Evolutionary conservation across 1,140 invertebrate genomes (phyloP).

Genomic region (Andrena cerasifolii): DNA sequence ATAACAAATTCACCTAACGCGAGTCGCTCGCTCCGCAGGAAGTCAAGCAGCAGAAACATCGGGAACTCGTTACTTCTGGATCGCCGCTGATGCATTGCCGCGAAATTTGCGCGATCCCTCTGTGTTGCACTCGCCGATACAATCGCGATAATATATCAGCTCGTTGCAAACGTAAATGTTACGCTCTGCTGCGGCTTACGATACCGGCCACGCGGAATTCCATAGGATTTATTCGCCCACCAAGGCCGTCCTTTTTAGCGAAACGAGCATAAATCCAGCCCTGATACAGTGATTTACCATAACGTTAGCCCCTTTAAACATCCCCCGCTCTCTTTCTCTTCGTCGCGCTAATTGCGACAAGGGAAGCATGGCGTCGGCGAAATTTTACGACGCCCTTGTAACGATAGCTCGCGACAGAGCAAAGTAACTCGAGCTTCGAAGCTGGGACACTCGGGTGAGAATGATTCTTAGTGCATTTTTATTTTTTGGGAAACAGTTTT

Average conservation of each 20-base stretch:
- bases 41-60: neutral
- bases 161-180: conserved; percentile 29
- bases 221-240: conserved; percentile 38
- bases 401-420: neutral
- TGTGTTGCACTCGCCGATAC: conserved; percentile 26
- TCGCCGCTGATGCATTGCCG: conserved; percentile 1
- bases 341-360: conserved; percentile 1
- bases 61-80: conserved; percentile 5
- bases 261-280: conserved; percentile 10
- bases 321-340: too few relatives aligned
- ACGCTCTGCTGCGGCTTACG: conserved; percentile 35
- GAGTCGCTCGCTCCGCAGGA: neutral
- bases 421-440: too few relatives aligned
- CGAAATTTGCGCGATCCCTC: conserved; percentile 24
- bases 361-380: neutral
- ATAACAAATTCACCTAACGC: neutral
- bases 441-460: too few relatives aligned
- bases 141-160: conserved; percentile 51
- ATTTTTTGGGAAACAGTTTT: neutral
- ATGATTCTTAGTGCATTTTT: neutral
- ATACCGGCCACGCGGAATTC: conserved; percentile 34
- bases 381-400: neutral
- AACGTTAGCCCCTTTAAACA: neutral
- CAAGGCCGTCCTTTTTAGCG: conserved; percentile 15
- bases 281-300: conserved; percentile 27